A percentile compares a stretch with the other conserved stretches of the same genome.
Conservation (phyloP, 2,888 invertebrate genomes). For the Conus canariensis region DNA sequence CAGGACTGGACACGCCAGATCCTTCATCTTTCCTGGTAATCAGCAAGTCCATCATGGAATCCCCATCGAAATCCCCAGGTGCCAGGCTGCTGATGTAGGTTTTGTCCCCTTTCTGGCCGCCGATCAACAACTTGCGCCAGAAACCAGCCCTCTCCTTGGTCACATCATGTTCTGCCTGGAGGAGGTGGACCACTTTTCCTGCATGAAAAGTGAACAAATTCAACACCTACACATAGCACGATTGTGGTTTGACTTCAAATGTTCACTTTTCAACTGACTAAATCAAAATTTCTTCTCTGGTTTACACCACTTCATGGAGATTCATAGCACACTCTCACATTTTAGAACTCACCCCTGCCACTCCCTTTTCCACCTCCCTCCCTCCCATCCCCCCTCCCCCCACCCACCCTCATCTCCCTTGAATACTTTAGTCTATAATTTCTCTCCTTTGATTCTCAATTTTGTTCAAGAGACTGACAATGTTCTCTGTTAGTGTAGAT, state of each 20-base stretch:
- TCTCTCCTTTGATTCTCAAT: too few relatives aligned
- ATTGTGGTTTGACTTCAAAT: not conserved
- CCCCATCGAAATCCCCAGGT: constrained; percentile 96
- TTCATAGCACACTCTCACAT: too few relatives aligned
- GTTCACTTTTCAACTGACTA: not conserved
- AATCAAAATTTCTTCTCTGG: too few relatives aligned
- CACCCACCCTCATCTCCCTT: too few relatives aligned
- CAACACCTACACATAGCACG: not conserved
- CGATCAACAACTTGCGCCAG: constrained; percentile 49
- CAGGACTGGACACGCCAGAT: constrained; percentile 9
- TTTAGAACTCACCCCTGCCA: too few relatives aligned
- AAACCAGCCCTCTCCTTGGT: constrained; percentile 52
- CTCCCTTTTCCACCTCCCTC: too few relatives aligned
- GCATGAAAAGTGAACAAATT: constrained; percentile 37
- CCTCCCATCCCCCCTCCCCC: too few relatives aligned
- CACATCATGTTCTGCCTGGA: constrained; percentile 61
- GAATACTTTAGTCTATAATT: too few relatives aligned
- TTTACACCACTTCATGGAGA: too few relatives aligned
- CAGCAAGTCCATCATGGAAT: constrained; percentile 95
- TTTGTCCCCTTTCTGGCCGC: constrained; percentile 42
- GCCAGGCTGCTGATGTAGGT: constrained; percentile 85
- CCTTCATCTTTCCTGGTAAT: constrained; percentile 80
- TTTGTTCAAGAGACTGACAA: too few relatives aligned
- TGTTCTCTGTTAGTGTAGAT: too few relatives aligned
- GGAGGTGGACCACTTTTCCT: constrained; percentile 61